phyloP scores from a whole-genome alignment of 2,113 vertebrate species.

The Rhea pennata region DNA sequence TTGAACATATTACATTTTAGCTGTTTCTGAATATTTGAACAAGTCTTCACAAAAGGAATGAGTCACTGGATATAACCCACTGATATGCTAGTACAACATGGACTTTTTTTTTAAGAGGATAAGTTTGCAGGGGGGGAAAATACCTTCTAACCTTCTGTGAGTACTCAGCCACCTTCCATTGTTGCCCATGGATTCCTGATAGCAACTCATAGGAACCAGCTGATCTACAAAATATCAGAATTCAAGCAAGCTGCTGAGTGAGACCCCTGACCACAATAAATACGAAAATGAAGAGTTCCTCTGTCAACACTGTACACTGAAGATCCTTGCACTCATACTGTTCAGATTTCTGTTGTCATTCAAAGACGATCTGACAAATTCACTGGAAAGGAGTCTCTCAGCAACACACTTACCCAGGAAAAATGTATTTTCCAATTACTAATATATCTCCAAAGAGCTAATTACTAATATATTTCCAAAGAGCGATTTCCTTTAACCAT shows the following conservation, averaged over 20 bases:
- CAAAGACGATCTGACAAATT: neutral
- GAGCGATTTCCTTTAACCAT: neutral
- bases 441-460: neutral
- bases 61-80: neutral
- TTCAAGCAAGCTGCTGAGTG: neutral
- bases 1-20: no score
- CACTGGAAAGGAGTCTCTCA: neutral
- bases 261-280: neutral
- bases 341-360: neutral
- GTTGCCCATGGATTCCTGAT: neutral
- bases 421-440: neutral
- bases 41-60: neutral
- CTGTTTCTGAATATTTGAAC: no score
- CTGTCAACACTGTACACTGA: neutral
- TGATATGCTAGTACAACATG: neutral
- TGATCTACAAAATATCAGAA: neutral
- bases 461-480: neutral
- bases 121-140: neutral
- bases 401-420: neutral
- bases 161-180: neutral
- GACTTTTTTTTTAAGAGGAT: neutral
- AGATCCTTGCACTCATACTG: rapidly evolving
- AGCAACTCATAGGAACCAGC: neutral
- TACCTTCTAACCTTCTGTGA: neutral
- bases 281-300: neutral